These are phyloP conservation scores for Idaea biselata DNA, from an alignment of 2,888 invertebrate genomes.

Conservation along the genomic window DNA sequence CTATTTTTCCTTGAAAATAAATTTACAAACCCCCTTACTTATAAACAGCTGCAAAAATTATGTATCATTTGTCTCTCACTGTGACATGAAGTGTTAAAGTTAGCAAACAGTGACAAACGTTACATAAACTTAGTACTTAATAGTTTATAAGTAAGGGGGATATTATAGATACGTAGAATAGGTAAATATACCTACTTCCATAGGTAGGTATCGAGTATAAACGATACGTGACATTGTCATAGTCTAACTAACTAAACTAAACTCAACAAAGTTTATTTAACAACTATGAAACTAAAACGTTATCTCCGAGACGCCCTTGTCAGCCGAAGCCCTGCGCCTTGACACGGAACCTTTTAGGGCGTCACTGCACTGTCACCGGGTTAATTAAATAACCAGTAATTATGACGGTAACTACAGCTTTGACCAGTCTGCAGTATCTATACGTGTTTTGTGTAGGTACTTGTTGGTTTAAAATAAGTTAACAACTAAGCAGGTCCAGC, in stretches of 20 bases:
- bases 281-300: not conserved
- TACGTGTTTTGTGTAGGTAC: not conserved
- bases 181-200: not conserved
- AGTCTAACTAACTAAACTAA: not conserved
- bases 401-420: constrained; percentile 7
- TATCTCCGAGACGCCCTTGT: constrained; percentile 15
- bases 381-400: constrained; percentile 29
- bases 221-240: not conserved
- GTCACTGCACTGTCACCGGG: constrained; percentile 13
- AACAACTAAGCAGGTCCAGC: not conserved
- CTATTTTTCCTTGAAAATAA: too few relatives aligned
- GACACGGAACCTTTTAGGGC: constrained; percentile 29
- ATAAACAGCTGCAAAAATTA: too few relatives aligned
- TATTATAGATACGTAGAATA: too few relatives aligned
- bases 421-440: not conserved
- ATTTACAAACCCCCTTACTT: too few relatives aligned
- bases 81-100: too few relatives aligned
- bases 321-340: constrained; percentile 29
- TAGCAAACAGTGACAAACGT: too few relatives aligned
- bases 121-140: too few relatives aligned
- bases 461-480: not conserved
- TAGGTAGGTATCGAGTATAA: not conserved
- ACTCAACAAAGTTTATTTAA: not conserved
- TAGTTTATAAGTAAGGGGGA: too few relatives aligned
- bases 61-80: too few relatives aligned